A percentile compares a stretch with the other conserved stretches of the same genome.
These are phyloP conservation scores for Platycheirus albimanus DNA, from an alignment of 2,888 invertebrate species.

Conservation along the genomic window DNA sequence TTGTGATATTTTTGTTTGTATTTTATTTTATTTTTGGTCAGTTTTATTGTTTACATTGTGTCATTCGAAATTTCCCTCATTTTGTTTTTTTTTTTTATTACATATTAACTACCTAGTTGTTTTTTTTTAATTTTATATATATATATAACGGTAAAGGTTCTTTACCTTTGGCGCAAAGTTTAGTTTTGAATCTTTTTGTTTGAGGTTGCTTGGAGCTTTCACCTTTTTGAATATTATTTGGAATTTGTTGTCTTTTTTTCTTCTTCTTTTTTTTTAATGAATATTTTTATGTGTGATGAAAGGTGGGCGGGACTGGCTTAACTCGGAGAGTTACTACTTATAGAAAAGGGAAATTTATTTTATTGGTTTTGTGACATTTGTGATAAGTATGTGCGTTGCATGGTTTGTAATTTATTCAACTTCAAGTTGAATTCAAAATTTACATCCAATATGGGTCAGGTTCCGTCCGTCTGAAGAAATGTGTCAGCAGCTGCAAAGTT, in stretches of 20 bases:
- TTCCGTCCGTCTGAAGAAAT: too few relatives aligned
- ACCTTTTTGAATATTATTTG: too few relatives aligned
- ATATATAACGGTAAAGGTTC: conserved; percentile 52
- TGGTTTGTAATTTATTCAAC: too few relatives aligned
- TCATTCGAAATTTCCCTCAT: conserved; percentile 47
- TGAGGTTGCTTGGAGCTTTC: conserved; percentile 46
- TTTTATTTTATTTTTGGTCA: too few relatives aligned
- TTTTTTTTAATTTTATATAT: conserved; percentile 32
- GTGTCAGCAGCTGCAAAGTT: too few relatives aligned
- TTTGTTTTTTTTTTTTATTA: conserved; percentile 20
- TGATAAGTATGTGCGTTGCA: too few relatives aligned
- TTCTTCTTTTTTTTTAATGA: conserved; percentile 9
- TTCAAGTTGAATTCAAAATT: too few relatives aligned
- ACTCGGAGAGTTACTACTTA: too few relatives aligned
- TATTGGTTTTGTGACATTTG: background rate
- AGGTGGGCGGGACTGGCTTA: conserved; percentile 44
- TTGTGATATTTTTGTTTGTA: conserved; percentile 45
- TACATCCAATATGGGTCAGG: too few relatives aligned
- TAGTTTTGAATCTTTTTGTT: conserved; percentile 34
- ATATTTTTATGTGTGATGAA: conserved; percentile 18
- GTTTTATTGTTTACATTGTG: conserved; percentile 29
- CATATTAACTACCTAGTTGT: conserved; percentile 20
- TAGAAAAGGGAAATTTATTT: conserved; percentile 18
- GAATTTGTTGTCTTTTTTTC: too few relatives aligned
- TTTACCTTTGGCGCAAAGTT: conserved; percentile 54